phyloP scores from a whole-genome alignment of 2,113 vertebrate genomes.

The Cyphomyrus plagiostoma region DNA sequence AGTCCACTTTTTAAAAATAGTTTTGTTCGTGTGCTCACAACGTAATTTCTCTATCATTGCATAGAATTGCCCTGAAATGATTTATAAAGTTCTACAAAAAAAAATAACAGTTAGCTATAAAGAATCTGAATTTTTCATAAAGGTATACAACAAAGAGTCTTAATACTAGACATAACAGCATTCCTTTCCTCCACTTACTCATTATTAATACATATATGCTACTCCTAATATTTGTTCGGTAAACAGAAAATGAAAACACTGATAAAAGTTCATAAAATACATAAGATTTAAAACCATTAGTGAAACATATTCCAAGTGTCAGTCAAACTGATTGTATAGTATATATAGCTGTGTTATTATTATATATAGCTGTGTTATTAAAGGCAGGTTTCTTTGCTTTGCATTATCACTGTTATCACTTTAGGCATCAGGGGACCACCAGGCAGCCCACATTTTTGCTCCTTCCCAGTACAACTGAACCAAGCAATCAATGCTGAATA shows the following conservation, averaged over 20 bases:
- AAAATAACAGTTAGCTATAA: background rate
- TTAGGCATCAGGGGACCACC: background rate
- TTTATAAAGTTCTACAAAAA: too few relatives aligned
- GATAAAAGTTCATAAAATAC: background rate
- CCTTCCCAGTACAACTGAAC: background rate
- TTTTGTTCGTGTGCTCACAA: too few relatives aligned
- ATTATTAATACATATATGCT: background rate
- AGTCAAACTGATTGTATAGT: background rate
- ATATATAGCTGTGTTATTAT: background rate
- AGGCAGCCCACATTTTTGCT: background rate
- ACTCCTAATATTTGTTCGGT: background rate
- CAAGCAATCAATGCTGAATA: background rate
- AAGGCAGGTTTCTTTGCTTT: background rate
- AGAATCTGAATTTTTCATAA: background rate
- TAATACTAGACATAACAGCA: background rate
- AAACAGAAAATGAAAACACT: background rate
- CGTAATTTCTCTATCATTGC: too few relatives aligned
- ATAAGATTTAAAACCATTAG: background rate
- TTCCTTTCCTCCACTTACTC: background rate
- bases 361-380: background rate
- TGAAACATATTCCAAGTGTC: background rate
- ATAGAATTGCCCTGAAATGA: too few relatives aligned
- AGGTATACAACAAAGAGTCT: background rate
- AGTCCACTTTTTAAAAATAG: too few relatives aligned
- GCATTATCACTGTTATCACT: background rate